Evolutionary conservation across 2,888 invertebrate species (phyloP).

Genomic region (Coelogynopora nodosa): DNA sequence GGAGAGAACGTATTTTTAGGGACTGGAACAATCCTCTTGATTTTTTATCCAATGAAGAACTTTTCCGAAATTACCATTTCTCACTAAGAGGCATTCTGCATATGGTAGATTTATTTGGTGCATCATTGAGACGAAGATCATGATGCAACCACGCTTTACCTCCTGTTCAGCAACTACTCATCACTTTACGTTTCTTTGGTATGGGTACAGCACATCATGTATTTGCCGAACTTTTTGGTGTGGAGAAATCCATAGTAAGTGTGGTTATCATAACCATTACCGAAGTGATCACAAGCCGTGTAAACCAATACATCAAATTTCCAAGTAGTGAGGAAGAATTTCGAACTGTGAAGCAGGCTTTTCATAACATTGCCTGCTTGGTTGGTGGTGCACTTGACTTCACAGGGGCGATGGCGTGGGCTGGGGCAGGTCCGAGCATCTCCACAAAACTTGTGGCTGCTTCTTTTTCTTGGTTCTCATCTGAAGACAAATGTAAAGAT

Average conservation of each 20-base stretch:
- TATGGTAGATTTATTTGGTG: constrained; percentile 33
- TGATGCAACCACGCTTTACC: neutral
- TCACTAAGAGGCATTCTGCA: constrained; percentile 20
- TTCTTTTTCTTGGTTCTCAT: neutral
- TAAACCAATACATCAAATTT: neutral
- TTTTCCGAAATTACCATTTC: neutral
- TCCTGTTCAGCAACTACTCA: constrained; percentile 3
- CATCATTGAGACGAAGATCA: neutral
- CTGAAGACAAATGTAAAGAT: neutral
- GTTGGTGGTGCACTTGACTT: constrained; percentile 11
- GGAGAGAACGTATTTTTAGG: neutral
- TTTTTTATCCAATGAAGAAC: constrained; percentile 9
- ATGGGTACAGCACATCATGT: constrained; percentile 10
- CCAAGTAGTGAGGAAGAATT: neutral
- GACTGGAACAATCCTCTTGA: constrained; percentile 9
- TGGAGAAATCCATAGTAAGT: neutral
- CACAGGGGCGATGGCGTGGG: neutral
- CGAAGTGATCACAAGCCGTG: neutral
- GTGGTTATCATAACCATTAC: neutral
- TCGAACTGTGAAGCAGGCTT: neutral
- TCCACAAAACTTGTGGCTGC: neutral
- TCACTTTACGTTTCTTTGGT: neutral
- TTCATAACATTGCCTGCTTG: neutral
- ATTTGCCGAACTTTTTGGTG: constrained; percentile 1
- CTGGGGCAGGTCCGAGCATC: neutral